phyloP scores from a whole-genome alignment of 2,888 invertebrate species.

The Desoria tigrina region DNA sequence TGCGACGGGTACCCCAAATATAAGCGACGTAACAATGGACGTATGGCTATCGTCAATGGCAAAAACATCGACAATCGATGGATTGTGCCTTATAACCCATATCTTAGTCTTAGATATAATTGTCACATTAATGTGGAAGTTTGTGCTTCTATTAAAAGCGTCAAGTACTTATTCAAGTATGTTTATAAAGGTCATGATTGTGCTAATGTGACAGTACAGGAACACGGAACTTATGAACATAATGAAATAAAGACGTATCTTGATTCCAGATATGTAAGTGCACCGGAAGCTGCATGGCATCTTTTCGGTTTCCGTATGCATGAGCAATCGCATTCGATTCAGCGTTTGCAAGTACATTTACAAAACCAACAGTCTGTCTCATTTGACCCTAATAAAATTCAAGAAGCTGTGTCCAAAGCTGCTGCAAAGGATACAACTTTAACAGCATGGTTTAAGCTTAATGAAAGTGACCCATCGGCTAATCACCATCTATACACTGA shows the following conservation, averaged over 20 bases:
- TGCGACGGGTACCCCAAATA: conserved; percentile 56
- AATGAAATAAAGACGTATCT: conserved; percentile 55
- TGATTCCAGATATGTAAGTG: conserved; percentile 55
- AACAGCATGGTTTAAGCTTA: conserved; percentile 53
- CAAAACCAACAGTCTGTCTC: conserved; percentile 50
- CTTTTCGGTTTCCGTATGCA: too few species aligned
- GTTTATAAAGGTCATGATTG: too few species aligned
- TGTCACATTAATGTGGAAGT: conserved; percentile 57
- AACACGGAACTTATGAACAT: not conserved
- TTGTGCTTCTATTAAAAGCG: conserved; percentile 35
- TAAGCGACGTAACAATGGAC: too few species aligned
- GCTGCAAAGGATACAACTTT: too few species aligned
- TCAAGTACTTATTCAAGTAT: conserved; percentile 53
- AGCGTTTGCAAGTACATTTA: conserved; percentile 56
- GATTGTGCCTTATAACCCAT: too few species aligned
- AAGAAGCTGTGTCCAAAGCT: conserved; percentile 44
- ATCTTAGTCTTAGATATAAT: conserved; percentile 54
- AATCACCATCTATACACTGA: too few species aligned
- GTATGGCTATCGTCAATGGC: conserved; percentile 3
- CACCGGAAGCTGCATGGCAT: too few species aligned
- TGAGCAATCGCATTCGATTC: conserved; percentile 55
- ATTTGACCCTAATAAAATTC: conserved; percentile 42
- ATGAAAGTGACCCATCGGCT: conserved; percentile 38
- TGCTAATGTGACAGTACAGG: too few species aligned
- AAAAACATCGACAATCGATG: too few species aligned